These are phyloP conservation scores for Cacatua alba DNA, from an alignment of 2,113 vertebrate species.

Conservation along the genomic window DNA sequence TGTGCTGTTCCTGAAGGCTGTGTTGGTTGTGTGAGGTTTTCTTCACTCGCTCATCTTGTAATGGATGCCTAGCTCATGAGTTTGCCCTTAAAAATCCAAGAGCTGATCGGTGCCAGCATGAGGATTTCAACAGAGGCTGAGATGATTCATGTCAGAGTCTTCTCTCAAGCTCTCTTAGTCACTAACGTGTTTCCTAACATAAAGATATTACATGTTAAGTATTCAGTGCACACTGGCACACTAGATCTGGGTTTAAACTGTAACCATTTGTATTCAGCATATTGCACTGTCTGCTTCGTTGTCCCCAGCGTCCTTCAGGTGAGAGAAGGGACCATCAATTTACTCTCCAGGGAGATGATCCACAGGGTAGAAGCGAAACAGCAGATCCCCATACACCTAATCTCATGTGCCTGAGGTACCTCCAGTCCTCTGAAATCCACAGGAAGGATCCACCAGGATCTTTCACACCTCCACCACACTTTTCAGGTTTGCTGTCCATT, in stretches of 20 bases:
- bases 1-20: background rate
- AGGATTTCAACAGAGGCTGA: background rate
- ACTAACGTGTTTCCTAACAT: background rate
- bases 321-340: background rate
- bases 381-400: background rate
- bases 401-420: background rate
- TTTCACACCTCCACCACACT: background rate
- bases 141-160: background rate
- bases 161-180: background rate
- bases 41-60: background rate
- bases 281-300: background rate
- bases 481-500: background rate
- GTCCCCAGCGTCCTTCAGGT: background rate
- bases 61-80: background rate
- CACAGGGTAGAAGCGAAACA: background rate
- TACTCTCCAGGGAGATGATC: background rate
- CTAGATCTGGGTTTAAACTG: background rate
- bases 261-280: background rate
- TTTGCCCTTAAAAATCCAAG: background rate
- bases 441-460: background rate
- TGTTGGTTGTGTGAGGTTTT: background rate
- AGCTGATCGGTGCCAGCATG: rapidly evolving
- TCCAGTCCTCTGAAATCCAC: background rate
- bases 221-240: background rate
- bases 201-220: background rate